Base-by-base conservation (phyloP, 2,797 vertebrate species). In the Urocyon cinereoargenteus region DNA sequence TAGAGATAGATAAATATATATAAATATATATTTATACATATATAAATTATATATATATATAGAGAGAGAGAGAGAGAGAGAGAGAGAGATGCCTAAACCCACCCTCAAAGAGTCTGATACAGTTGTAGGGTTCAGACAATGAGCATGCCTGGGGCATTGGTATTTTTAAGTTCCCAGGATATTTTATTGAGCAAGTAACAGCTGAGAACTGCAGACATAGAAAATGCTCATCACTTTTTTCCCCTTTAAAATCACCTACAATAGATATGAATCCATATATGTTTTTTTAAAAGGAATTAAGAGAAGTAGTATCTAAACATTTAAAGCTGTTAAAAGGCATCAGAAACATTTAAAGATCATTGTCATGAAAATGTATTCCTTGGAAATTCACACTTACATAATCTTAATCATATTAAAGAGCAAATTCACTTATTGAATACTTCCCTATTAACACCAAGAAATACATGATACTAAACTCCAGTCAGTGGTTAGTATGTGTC, bases 311-410 rank as follows among this genome's bases (percentile, higher is more conserved):
- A 75, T 51, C 72, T 40, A 73, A 97, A 73, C n/a, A 96, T 90
- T 49, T 59, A 78, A 92, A 84, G 61, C 19, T 62, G 36, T 78
- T 90, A n/a, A 78, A 95, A 90, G 89, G 8, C 55, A 93, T 87
- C 28, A 92, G 59, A 83, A 95, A 79, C 91, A 49, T 45, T 4
- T 64, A 78, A 77, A 79, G 36, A 9, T 34, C 53, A 61, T 45
- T 78, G 28, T 83, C n/a, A 77, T 94, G 61, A 84, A 96, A 84
- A 49, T 59, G 34, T 91, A 92, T 70, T 95, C 82, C 95, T 98
- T 97, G 93, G 90, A 93, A 97, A 98, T 97, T 95, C 96, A 96
- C 66, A 94, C 70, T 83, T 96, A 97, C 98, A 97, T 96, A 97
- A 97, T 96, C 91, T 86, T 97, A 45, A 89, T 87, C 82, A 89